Evolutionary conservation across 2,113 vertebrate species (phyloP).

Genomic region (Mastomys natalensis): DNA sequence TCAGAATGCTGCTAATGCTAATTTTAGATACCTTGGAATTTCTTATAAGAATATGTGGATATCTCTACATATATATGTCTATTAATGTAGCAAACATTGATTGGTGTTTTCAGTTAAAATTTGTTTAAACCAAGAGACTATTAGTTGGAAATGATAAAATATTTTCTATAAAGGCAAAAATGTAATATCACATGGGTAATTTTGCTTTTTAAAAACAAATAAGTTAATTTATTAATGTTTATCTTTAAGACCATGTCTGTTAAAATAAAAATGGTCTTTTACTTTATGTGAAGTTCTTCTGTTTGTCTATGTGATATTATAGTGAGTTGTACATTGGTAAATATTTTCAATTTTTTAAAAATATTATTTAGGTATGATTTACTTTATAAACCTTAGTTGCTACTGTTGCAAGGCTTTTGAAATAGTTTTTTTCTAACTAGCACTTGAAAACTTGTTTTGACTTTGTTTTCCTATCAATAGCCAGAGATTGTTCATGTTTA

Average conservation of each 20-base stretch:
- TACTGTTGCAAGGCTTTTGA: neutral
- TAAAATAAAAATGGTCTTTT: neutral
- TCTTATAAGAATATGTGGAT: neutral
- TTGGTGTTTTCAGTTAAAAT: neutral
- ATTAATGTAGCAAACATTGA: rapidly evolving
- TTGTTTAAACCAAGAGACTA: neutral
- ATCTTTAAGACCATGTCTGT: neutral
- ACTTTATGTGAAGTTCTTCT: neutral
- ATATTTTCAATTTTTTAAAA: neutral
- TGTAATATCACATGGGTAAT: neutral
- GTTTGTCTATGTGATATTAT: neutral
- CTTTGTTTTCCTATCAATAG: neutral
- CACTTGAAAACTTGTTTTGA: neutral
- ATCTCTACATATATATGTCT: rapidly evolving
- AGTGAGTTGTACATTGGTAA: neutral
- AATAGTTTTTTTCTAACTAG: neutral
- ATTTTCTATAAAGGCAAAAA: neutral
- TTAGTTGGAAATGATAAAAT: neutral
- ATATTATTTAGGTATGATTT: neutral
- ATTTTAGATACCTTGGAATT: neutral
- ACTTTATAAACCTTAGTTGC: neutral
- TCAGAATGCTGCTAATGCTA: neutral
- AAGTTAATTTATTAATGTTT: neutral
- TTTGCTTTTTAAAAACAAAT: neutral
- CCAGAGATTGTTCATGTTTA: neutral